A percentile compares a stretch with the other conserved stretches of the same genome.
phyloP scores from a whole-genome alignment of 2,113 vertebrate genomes.

The Otus sunia region DNA sequence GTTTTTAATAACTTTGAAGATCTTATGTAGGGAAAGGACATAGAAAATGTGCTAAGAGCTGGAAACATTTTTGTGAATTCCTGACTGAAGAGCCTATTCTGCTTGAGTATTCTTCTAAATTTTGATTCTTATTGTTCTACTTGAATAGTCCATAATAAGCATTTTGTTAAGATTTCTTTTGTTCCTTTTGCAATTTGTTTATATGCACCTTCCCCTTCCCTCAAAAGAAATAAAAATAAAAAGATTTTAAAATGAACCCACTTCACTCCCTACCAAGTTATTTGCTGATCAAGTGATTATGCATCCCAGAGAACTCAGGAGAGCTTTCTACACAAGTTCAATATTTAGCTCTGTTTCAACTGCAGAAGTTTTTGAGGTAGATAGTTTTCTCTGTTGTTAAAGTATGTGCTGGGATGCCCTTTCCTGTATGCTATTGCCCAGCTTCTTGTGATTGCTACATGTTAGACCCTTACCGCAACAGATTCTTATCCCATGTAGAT shows the following conservation, averaged over 20 bases:
- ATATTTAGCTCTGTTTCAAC: neutral
- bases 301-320: neutral
- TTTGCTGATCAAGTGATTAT: neutral
- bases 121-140: neutral
- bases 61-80: neutral
- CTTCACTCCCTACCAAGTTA: fast-evolving
- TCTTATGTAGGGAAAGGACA: neutral
- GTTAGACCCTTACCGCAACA: neutral
- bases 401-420: neutral
- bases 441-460: neutral
- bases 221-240: neutral
- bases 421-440: neutral
- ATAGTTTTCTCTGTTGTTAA: neutral
- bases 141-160: neutral
- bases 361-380: neutral
- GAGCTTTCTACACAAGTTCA: neutral
- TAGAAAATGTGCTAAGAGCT: neutral
- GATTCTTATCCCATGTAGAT: no score
- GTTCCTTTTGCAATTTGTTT: neutral
- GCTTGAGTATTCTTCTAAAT: neutral
- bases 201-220: no score
- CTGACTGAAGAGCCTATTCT: neutral
- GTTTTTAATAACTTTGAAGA: neutral
- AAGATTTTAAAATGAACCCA: neutral
- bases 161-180: neutral